These are phyloP conservation scores for Asarcornis scutulata DNA, from an alignment of 2,113 vertebrate species.

Conservation along the genomic window DNA sequence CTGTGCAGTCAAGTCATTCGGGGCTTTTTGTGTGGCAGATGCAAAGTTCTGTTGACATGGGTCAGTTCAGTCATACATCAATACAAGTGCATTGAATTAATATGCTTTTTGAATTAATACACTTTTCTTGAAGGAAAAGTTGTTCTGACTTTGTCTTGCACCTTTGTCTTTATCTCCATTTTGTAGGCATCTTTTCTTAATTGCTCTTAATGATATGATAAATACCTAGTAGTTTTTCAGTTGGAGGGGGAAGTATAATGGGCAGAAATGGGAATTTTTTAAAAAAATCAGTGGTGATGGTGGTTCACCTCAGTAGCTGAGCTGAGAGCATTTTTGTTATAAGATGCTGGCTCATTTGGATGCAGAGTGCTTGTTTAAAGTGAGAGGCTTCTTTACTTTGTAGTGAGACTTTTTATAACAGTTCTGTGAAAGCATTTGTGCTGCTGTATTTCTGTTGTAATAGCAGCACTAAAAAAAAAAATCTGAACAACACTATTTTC, in stretches of 20 bases:
- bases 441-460: neutral
- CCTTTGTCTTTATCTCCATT: neutral
- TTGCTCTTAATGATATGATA: neutral
- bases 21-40: neutral
- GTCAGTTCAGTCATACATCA: rapidly evolving
- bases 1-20: rapidly evolving
- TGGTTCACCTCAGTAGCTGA: neutral
- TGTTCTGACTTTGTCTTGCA: rapidly evolving
- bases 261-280: neutral
- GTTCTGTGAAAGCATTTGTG: neutral
- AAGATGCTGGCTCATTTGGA: neutral
- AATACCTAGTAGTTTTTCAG: neutral
- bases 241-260: neutral
- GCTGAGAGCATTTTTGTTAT: neutral
- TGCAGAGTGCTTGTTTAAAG: neutral
- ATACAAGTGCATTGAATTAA: neutral
- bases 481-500: constrained; percentile 12
- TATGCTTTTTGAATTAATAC: neutral
- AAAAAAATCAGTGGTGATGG: neutral
- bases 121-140: neutral
- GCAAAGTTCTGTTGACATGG: neutral
- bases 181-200: neutral
- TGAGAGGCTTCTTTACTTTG: neutral
- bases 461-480: neutral
- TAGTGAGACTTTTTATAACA: neutral